These are phyloP conservation scores for Coreoperca whiteheadi DNA, from an alignment of 2,113 vertebrate genomes.

Conservation along the genomic window DNA sequence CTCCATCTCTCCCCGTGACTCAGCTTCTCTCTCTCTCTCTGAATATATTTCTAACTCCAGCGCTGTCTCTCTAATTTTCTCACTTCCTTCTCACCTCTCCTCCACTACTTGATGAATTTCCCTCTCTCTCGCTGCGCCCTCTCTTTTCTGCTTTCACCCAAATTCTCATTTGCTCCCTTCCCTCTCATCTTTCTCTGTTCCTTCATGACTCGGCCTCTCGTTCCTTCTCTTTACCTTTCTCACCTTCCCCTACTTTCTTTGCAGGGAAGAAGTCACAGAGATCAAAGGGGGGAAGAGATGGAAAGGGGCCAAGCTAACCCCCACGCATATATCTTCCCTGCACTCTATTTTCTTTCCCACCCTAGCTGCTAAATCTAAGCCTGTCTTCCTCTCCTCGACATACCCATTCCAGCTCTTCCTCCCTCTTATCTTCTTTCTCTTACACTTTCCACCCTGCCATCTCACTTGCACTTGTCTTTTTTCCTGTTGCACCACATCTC, in stretches of 20 bases:
- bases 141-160: slow-evolving; percentile 24
- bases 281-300: slow-evolving; percentile 69
- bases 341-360: slow-evolving; percentile 40
- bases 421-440: slow-evolving; percentile 10
- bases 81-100: slow-evolving; percentile 37
- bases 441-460: not conserved
- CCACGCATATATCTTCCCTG: slow-evolving; percentile 43
- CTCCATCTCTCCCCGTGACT: slow-evolving; percentile 53
- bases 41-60: slow-evolving; percentile 21
- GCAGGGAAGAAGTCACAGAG: slow-evolving; percentile 60
- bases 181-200: slow-evolving; percentile 56
- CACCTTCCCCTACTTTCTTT: slow-evolving; percentile 61
- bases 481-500: not conserved
- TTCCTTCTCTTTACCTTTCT: slow-evolving; percentile 61
- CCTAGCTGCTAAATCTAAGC: slow-evolving; percentile 38
- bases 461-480: not conserved
- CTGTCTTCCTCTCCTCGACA: slow-evolving; percentile 30
- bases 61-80: slow-evolving; percentile 37
- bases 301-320: slow-evolving; percentile 58
- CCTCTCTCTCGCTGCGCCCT: slow-evolving; percentile 13
- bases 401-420: slow-evolving; percentile 3
- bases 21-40: slow-evolving; percentile 41
- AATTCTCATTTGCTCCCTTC: slow-evolving; percentile 63
- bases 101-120: slow-evolving; percentile 48
- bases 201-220: slow-evolving; percentile 44